Conservation (phyloP, 2,113 vertebrate species). For the Phylloscopus trochilus region DNA sequence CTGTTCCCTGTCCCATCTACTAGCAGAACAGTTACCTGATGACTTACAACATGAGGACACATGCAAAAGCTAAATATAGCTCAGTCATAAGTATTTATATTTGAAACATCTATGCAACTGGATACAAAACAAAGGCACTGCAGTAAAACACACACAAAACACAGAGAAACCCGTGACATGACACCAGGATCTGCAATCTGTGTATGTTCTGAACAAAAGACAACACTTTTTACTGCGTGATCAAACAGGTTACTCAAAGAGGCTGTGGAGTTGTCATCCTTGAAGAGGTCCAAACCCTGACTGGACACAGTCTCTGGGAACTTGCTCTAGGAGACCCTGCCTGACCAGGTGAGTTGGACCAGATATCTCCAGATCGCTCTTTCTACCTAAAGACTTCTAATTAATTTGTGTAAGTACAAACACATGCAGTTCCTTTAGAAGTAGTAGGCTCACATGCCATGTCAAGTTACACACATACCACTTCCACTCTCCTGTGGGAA, state of each 20-base stretch:
- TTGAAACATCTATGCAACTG: conserved; percentile 28
- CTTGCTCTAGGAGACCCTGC: background rate
- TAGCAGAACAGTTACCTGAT: background rate
- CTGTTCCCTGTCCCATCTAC: background rate
- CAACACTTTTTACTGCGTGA: background rate
- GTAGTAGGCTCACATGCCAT: background rate
- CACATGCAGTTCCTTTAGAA: background rate
- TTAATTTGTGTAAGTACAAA: background rate
- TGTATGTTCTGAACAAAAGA: background rate
- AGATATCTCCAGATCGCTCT: background rate
- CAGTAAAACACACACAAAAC: conserved; percentile 19
- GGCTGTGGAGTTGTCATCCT: background rate
- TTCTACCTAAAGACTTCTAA: background rate
- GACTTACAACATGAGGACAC: background rate
- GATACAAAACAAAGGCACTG: conserved; percentile 32
- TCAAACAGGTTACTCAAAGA: background rate
- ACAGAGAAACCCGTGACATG: background rate
- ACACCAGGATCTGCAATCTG: background rate
- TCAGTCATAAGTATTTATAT: background rate
- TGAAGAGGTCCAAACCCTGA: background rate
- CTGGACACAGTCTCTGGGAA: background rate
- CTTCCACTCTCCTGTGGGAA: background rate
- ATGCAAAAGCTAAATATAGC: conserved; percentile 6
- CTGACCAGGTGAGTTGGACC: background rate
- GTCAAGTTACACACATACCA: background rate